Conservation (phyloP, 2,797 vertebrate genomes). For the Momotus momota region DNA sequence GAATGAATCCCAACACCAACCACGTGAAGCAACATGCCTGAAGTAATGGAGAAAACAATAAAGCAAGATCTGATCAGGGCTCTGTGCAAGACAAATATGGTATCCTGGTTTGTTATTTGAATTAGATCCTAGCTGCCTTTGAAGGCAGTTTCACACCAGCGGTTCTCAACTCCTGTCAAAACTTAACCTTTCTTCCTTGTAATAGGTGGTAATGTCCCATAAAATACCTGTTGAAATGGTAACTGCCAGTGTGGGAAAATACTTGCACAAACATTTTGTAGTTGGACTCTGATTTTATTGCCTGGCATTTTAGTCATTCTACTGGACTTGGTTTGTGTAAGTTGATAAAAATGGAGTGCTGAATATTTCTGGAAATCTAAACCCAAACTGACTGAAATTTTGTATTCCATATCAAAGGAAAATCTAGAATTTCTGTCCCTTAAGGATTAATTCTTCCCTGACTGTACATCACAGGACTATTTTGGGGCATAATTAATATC, state of each 20-base stretch:
- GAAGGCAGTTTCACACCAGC: not conserved
- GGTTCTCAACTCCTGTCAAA: not conserved
- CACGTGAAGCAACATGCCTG: not conserved
- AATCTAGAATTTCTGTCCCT: not conserved
- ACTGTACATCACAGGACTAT: not conserved
- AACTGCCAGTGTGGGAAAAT: not conserved
- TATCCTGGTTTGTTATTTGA: not conserved
- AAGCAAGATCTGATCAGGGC: not conserved
- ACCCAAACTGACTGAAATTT: not conserved
- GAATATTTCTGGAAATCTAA: not conserved
- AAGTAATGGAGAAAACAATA: not conserved
- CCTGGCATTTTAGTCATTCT: not conserved
- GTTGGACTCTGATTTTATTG: not conserved
- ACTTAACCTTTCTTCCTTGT: not conserved
- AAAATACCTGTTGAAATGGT: not conserved
- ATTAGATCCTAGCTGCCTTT: not conserved
- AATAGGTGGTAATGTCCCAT: not conserved
- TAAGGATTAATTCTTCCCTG: not conserved
- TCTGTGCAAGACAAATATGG: not conserved
- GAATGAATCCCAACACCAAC: not conserved
- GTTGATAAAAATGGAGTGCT: not conserved
- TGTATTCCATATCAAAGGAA: not conserved
- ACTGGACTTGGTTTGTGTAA: not conserved
- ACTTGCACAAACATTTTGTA: not conserved
- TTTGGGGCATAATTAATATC: not conserved